phyloP scores from a whole-genome alignment of 2,888 invertebrate genomes.

The Leptinotarsa juncta region DNA sequence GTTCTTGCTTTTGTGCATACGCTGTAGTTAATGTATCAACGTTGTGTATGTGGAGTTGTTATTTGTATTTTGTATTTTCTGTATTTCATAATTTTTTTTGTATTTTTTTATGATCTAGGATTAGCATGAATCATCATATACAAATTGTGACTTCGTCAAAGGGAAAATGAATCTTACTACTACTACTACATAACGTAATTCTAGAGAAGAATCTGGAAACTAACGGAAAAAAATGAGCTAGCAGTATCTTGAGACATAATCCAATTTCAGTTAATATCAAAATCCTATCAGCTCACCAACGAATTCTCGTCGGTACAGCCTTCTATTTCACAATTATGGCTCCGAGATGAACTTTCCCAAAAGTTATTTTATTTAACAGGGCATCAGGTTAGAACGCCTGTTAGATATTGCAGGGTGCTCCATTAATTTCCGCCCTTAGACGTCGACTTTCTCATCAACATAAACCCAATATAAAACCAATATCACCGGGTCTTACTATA shows the following conservation, averaged over 20 bases:
- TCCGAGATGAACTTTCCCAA: conserved; percentile 26
- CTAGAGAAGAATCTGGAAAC: neutral
- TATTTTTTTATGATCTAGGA: no score
- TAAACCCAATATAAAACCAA: conserved; percentile 57
- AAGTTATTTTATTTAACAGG: conserved; percentile 41
- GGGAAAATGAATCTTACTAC: no score
- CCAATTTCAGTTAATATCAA: conserved; percentile 12
- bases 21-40: no score
- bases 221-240: neutral
- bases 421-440: conserved; percentile 49
- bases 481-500: conserved; percentile 53
- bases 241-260: conserved; percentile 2
- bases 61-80: no score
- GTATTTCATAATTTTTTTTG: no score
- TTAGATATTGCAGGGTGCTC: conserved; percentile 40
- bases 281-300: conserved; percentile 8
- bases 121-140: no score
- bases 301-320: conserved; percentile 13
- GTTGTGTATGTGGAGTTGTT: no score
- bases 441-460: conserved; percentile 52
- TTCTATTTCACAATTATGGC: conserved; percentile 22
- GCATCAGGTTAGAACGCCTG: conserved; percentile 35
- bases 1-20: no score
- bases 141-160: no score
- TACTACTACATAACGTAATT: no score